These are phyloP conservation scores for Orthonevra nobilis DNA, from an alignment of 2,888 invertebrate species.

Conservation along the genomic window DNA sequence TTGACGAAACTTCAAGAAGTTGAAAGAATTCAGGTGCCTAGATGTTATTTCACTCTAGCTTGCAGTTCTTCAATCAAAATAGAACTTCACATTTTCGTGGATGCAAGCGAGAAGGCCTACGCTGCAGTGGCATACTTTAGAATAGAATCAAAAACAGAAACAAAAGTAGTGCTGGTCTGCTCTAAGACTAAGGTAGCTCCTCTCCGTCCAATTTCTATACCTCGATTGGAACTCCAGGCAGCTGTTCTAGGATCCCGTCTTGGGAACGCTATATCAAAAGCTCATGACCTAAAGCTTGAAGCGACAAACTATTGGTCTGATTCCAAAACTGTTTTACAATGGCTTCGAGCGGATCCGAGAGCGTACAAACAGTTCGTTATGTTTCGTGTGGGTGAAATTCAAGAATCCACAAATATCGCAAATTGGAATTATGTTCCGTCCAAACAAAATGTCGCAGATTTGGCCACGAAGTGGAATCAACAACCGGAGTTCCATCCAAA, in stretches of 20 bases:
- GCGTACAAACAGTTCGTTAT: constrained; percentile 69
- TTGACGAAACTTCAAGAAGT: constrained; percentile 15
- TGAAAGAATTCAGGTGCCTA: constrained; percentile 32
- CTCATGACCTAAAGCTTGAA: constrained; percentile 47
- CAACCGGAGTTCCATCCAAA: neutral
- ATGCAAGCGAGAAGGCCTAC: constrained; percentile 5
- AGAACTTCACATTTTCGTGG: constrained; percentile 4
- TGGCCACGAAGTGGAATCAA: constrained; percentile 57
- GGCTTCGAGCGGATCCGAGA: constrained; percentile 67
- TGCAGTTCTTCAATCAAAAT: neutral
- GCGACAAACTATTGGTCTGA: constrained; percentile 71
- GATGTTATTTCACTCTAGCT: constrained; percentile 36
- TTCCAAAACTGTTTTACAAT: constrained; percentile 71
- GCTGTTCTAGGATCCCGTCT: constrained; percentile 70
- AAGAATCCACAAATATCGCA: constrained; percentile 41
- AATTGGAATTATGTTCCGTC: constrained; percentile 52
- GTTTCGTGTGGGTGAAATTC: constrained; percentile 60
- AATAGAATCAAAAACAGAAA: neutral
- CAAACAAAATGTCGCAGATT: constrained; percentile 63
- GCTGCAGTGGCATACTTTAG: constrained; percentile 21
- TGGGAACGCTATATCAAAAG: constrained; percentile 41
- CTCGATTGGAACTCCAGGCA: constrained; percentile 71
- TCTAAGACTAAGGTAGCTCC: constrained; percentile 67
- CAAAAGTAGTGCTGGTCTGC: constrained; percentile 3
- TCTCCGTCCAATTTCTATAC: constrained; percentile 65